Evolutionary conservation across 37 sponge, comb jelly and placozoan species (phyloP).

Genomic region (Chondrilla cf. caribensis): DNA sequence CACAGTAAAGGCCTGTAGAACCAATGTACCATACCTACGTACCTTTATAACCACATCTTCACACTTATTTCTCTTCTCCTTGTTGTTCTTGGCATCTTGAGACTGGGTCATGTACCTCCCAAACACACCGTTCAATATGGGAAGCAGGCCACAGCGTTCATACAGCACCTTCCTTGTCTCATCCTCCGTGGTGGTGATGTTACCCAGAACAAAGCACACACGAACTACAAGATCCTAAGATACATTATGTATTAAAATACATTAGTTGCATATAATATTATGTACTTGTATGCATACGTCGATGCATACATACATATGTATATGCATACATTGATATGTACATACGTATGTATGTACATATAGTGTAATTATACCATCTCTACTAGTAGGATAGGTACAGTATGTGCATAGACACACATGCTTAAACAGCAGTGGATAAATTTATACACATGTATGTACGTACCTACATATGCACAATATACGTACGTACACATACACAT

Average conservation of each 20-base stretch:
- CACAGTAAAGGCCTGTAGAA: no score
- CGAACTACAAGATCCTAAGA: slow-evolving; percentile 73
- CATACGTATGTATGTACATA: no score
- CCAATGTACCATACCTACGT: not conserved
- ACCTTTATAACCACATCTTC: slow-evolving; percentile 85
- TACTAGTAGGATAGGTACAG: no score
- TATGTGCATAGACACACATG: not conserved
- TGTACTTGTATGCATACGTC: no score
- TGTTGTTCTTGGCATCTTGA: no score
- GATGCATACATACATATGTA: no score
- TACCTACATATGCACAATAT: not conserved
- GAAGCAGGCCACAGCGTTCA: slow-evolving; percentile 12
- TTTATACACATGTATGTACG: no score
- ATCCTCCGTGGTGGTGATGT: slow-evolving; percentile 51
- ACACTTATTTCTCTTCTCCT: slow-evolving; percentile 28
- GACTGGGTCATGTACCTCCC: not conserved
- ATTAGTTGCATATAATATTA: no score
- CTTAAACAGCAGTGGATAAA: no score
- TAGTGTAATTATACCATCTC: no score
- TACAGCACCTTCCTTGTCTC: slow-evolving; percentile 26
- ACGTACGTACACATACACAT: not conserved
- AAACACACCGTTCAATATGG: not conserved
- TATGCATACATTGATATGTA: no score
- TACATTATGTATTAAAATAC: no score
- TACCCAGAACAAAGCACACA: slow-evolving; percentile 82